Evolutionary conservation across 2,888 invertebrate genomes (phyloP), one percentile per base, ranked within the genome.

Genomic region (Caenorhabditis wallacei): DNA sequence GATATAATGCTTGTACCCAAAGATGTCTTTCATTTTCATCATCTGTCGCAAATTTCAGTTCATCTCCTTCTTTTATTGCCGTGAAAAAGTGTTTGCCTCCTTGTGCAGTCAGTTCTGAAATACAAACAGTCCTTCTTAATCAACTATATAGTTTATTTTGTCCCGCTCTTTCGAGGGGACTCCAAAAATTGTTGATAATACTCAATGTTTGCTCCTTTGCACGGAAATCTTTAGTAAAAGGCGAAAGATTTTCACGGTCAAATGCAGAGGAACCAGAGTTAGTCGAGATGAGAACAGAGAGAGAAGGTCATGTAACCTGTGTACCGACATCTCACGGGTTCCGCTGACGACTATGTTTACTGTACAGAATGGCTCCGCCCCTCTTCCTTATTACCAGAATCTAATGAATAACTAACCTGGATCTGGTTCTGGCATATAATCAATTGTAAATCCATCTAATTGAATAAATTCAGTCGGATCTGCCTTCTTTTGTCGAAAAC

Each of bases 401-500:
- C 16, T 54, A 26, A 18, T 18, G 3, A 54, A 54, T 54, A 26
- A 54, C 66, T 93, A 94, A 96, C 96, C 97, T 93, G 96, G 96
- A 88, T 96, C 95, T 89, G 97, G 95, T 93, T 99, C 98, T 85
- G 93, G 93, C 92, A 97, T 97, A 93, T 99, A 99, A 93, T 99
- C 99, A 53, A 99, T 98, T 54, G 98, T 99, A 93, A 97, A 99
- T 20, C 97, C 98, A 93, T 99, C 99, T 78, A 99, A 94, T 93
- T 98, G 98, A 96, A 98, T 97, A 96, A 99, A 98, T 94, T 99
- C 99, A 30, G 97, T 96, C 16, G 99, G 99, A 93, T 99, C 98
- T 26, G 97, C 96, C 93, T 98, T 98, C 94, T 98, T 98, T 93
- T 99, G 98, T 93, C 98, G 96, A 93, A 98, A 99, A 90, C 97